Conservation (phyloP, 2,113 vertebrate genomes). For the Ifrita kowaldi region DNA sequence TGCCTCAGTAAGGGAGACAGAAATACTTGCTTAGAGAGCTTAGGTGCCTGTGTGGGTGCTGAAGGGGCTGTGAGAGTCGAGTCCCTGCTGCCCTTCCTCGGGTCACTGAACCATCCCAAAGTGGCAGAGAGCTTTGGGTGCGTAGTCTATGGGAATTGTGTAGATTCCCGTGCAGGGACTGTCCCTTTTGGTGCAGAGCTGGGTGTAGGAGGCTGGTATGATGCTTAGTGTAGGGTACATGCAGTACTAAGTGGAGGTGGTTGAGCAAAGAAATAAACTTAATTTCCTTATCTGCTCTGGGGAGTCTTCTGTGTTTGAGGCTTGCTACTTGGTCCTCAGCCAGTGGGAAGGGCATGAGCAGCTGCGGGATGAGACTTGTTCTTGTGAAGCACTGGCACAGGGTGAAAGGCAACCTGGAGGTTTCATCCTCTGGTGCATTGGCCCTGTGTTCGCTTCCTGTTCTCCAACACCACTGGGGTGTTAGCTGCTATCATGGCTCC, state of each 20-base stretch:
- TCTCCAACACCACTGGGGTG: background rate
- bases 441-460: background rate
- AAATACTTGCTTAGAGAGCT: background rate
- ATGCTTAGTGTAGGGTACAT: accelerated
- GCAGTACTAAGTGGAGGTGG: background rate
- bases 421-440: background rate
- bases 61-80: background rate
- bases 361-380: background rate
- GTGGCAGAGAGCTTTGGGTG: background rate
- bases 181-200: background rate
- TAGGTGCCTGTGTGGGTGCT: background rate
- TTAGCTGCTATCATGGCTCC: background rate
- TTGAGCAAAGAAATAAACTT: background rate
- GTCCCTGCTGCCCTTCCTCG: background rate
- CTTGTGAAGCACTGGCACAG: background rate
- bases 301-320: background rate
- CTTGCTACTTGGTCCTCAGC: background rate
- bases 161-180: background rate
- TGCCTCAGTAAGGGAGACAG: background rate
- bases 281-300: background rate
- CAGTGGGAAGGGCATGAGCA: background rate
- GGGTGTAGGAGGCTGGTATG: background rate
- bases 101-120: background rate
- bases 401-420: accelerated
- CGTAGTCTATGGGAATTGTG: accelerated